Evolutionary conservation across 2,888 invertebrate genomes (phyloP).

Genomic region (Sinhomidia bicolor): DNA sequence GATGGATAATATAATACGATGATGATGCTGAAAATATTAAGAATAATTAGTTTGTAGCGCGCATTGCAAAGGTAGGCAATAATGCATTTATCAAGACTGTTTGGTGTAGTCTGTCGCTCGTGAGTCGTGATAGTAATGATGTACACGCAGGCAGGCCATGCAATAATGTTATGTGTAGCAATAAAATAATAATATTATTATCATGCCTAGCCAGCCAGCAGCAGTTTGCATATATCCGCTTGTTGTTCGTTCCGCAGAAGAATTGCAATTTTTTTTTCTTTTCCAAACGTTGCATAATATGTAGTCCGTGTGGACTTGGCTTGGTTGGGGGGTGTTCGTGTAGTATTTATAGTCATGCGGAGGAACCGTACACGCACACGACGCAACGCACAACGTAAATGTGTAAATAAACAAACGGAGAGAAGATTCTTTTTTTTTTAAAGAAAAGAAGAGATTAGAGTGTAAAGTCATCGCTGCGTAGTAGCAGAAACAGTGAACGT

Average conservation of each 20-base stretch:
- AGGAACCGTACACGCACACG: not conserved
- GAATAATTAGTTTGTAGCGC: not conserved
- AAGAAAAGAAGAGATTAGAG: not conserved
- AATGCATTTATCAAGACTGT: too few relatives aligned
- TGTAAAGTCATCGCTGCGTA: not conserved
- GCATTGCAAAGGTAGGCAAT: too few relatives aligned
- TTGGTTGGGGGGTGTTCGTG: not conserved
- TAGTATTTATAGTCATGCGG: not conserved
- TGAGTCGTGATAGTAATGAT: not conserved
- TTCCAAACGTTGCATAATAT: slow-evolving; percentile 13
- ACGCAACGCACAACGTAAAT: slow-evolving; percentile 31
- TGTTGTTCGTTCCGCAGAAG: slow-evolving; percentile 12
- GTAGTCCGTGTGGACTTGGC: not conserved
- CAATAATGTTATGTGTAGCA: not conserved
- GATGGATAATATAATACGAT: not conserved
- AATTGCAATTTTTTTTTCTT: slow-evolving; percentile 32
- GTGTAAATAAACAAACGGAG: not conserved
- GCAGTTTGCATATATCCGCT: too few relatives aligned
- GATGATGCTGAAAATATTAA: not conserved
- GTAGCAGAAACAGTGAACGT: not conserved
- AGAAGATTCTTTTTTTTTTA: not conserved
- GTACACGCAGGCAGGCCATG: not conserved
- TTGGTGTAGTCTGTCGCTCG: not conserved
- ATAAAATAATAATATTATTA: not conserved
- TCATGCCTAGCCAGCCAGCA: not conserved